Conservation (phyloP, 1,140 invertebrate species). For the Prorops nasuta region DNA sequence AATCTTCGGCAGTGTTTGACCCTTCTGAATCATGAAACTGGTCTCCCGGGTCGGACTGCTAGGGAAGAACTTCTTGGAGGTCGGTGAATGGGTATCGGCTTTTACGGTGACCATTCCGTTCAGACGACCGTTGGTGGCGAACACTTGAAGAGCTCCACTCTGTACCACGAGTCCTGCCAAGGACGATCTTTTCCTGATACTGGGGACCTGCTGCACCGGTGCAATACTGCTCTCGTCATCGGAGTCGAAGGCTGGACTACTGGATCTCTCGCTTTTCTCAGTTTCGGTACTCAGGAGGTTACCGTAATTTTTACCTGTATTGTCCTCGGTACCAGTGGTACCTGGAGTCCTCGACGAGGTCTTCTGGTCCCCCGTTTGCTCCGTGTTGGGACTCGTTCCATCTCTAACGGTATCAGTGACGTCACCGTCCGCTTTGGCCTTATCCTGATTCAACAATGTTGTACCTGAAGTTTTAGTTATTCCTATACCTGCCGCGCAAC, state of each 20-base stretch:
- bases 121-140: constrained; percentile 59
- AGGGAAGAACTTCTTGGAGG: constrained; percentile 26
- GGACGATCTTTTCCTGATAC: constrained; percentile 60
- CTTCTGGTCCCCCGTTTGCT: constrained; percentile 9
- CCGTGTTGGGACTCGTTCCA: not conserved
- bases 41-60: constrained; percentile 39
- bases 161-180: constrained; percentile 66
- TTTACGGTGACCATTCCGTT: constrained; percentile 61
- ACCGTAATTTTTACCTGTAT: constrained; percentile 14
- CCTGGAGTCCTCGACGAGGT: constrained; percentile 13
- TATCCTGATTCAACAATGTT: constrained; percentile 66
- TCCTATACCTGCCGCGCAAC: constrained; percentile 80
- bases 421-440: constrained; percentile 54
- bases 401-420: constrained; percentile 12
- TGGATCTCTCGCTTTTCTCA: constrained; percentile 85
- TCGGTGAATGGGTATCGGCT: constrained; percentile 27
- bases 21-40: constrained; percentile 47
- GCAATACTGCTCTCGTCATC: constrained; percentile 78
- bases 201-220: constrained; percentile 36
- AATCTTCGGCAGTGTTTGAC: constrained; percentile 64
- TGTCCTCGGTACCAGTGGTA: constrained; percentile 4
- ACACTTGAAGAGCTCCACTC: constrained; percentile 59
- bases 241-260: constrained; percentile 93
- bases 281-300: constrained; percentile 26
- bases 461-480: constrained; percentile 76